phyloP scores from a whole-genome alignment of 2,888 invertebrate genomes.

The Hybos culiciformis region DNA sequence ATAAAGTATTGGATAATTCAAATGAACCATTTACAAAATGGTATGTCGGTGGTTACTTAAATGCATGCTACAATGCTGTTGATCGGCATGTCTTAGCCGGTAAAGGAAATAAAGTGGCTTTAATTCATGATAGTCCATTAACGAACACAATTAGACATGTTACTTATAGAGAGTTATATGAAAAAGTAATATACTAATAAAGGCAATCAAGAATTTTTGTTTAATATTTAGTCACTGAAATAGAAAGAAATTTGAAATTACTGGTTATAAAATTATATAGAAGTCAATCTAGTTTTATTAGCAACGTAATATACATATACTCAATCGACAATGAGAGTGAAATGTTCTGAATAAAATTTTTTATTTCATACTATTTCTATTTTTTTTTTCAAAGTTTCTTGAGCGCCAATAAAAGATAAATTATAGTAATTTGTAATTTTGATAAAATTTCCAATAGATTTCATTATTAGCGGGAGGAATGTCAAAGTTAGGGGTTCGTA shows the following conservation, averaged over 20 bases:
- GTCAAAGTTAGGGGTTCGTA: constrained; percentile 57
- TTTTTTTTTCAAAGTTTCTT: background rate
- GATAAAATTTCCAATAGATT: constrained; percentile 14
- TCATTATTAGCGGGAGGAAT: constrained; percentile 65
- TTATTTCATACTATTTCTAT: background rate
- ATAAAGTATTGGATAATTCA: constrained; percentile 67
- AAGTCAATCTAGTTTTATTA: no score
- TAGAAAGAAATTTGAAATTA: no score
- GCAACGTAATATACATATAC: no score
- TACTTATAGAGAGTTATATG: constrained; percentile 66
- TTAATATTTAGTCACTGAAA: background rate
- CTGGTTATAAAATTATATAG: no score
- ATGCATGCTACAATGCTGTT: constrained; percentile 84
- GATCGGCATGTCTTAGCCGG: constrained; percentile 79
- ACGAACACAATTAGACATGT: constrained; percentile 62
- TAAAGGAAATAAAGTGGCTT: constrained; percentile 60
- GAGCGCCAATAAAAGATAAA: no score
- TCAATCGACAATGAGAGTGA: no score
- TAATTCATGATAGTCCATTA: constrained; percentile 84
- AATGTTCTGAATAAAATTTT: background rate
- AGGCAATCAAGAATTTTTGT: no score
- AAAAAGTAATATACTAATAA: constrained; percentile 49
- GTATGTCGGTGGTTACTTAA: constrained; percentile 77
- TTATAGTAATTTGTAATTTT: background rate
- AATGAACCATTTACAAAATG: constrained; percentile 82